Conservation (phyloP, 2,797 vertebrate species). For the Brachyrhaphis roseni region DNA sequence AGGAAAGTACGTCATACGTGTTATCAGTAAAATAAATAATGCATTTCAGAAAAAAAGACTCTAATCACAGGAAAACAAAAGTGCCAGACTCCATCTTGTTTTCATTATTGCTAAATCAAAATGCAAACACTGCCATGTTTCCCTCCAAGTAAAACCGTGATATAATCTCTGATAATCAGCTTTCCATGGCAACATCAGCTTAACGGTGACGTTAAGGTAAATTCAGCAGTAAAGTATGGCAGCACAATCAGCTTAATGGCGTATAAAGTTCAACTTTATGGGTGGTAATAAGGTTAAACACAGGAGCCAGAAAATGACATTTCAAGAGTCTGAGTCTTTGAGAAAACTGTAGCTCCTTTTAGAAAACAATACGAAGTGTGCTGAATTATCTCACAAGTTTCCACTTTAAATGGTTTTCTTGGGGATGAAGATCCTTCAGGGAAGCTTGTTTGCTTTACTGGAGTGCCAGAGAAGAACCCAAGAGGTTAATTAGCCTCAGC, state of each 20-base stretch:
- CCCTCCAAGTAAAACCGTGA: constrained; percentile 17
- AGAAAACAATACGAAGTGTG: neutral
- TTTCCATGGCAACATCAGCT: constrained; percentile 21
- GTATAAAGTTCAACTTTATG: constrained; percentile 25
- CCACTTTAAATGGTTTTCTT: neutral
- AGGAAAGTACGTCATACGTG: neutral
- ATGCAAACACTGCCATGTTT: constrained; percentile 49
- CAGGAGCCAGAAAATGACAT: neutral
- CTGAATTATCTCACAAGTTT: neutral
- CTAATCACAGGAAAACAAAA: constrained; percentile 11
- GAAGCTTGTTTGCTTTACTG: neutral
- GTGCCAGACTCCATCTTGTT: constrained; percentile 25
- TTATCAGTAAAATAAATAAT: constrained; percentile 23
- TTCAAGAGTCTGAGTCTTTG: neutral
- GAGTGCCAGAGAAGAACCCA: neutral
- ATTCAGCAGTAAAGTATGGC: constrained; percentile 14
- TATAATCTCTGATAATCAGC: constrained; percentile 46
- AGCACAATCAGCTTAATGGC: constrained; percentile 16
- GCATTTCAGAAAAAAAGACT: neutral
- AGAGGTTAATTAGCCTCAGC: constrained; percentile 2
- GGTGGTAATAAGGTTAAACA: neutral
- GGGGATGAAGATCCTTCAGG: neutral
- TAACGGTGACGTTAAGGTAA: constrained; percentile 28
- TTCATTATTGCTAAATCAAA: constrained; percentile 58
- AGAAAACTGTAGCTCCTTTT: neutral